A percentile compares a stretch with the other conserved stretches of the same genome.
Conservation (phyloP, 2,797 vertebrate genomes). For the Karalla daura region DNA sequence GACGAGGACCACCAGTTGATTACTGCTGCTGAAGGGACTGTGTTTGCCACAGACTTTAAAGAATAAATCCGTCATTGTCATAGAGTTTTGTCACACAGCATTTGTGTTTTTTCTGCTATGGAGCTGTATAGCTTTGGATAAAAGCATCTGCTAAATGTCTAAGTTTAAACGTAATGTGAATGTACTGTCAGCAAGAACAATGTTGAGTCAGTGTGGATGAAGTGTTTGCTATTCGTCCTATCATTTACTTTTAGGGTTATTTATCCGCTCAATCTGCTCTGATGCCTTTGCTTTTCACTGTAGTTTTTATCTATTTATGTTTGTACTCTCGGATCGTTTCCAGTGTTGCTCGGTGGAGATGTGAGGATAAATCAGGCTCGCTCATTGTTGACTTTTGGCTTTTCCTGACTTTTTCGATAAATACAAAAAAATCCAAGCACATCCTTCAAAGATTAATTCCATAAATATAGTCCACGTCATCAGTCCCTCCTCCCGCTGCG, state of each 20-base stretch:
- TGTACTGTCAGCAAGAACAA: no score
- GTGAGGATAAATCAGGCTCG: neutral
- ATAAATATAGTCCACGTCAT: neutral
- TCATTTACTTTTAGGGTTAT: neutral
- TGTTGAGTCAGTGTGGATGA: neutral
- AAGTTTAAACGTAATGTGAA: no score
- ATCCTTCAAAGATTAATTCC: neutral
- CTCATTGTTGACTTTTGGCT: neutral
- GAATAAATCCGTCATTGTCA: no score
- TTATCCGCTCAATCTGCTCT: neutral
- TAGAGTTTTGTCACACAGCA: no score
- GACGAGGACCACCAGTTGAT: no score
- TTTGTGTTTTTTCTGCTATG: no score
- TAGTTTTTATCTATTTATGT: neutral
- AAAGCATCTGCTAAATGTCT: no score
- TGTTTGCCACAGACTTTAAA: no score
- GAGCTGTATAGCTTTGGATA: no score
- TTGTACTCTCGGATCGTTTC: conserved; percentile 43
- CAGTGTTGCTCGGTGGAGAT: neutral
- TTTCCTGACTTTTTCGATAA: neutral
- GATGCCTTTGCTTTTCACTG: neutral
- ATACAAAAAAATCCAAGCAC: neutral
- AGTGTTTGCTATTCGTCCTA: neutral
- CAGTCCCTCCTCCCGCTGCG: conserved; percentile 4
- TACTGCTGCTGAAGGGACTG: no score